Conservation (phyloP, 2,113 vertebrate genomes). For the Trochalopteron elliotii region DNA sequence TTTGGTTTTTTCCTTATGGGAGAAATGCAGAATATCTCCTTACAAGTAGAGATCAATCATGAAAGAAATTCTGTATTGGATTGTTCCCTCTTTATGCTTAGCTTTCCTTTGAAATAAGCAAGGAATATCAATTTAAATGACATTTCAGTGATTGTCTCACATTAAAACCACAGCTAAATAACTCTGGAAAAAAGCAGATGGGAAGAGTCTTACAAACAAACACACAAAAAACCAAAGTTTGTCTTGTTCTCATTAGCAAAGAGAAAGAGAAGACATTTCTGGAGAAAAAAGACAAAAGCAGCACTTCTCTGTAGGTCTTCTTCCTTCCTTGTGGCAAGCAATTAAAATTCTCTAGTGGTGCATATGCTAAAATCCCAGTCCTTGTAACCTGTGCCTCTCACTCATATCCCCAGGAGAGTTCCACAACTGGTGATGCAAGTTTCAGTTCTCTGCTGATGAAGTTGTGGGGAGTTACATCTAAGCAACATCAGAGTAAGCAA, state of each 20-base stretch:
- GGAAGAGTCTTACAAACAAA: background rate
- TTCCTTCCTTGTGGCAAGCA: background rate
- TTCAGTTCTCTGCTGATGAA: background rate
- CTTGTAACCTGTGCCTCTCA: background rate
- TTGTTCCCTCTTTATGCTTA: conserved; percentile 23
- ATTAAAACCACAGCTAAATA: background rate
- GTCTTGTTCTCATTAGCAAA: background rate
- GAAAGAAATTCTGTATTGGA: conserved; percentile 39
- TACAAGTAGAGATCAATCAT: conserved; percentile 12
- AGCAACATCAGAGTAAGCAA: background rate
- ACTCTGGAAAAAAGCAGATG: background rate
- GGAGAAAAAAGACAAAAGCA: background rate
- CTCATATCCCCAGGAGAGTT: background rate
- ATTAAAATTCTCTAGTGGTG: background rate
- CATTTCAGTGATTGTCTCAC: background rate
- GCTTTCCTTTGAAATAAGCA: conserved; percentile 22
- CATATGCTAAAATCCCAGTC: background rate
- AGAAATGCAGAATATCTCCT: background rate
- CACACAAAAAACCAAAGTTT: background rate
- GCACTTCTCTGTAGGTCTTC: background rate
- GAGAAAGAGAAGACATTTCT: background rate
- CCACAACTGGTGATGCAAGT: background rate
- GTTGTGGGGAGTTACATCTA: accelerated
- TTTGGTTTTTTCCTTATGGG: background rate
- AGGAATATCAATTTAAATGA: background rate